Evolutionary conservation across 2,888 invertebrate species (phyloP), one percentile per base, ranked within the genome.

Genomic region (Sisyra terminalis): DNA sequence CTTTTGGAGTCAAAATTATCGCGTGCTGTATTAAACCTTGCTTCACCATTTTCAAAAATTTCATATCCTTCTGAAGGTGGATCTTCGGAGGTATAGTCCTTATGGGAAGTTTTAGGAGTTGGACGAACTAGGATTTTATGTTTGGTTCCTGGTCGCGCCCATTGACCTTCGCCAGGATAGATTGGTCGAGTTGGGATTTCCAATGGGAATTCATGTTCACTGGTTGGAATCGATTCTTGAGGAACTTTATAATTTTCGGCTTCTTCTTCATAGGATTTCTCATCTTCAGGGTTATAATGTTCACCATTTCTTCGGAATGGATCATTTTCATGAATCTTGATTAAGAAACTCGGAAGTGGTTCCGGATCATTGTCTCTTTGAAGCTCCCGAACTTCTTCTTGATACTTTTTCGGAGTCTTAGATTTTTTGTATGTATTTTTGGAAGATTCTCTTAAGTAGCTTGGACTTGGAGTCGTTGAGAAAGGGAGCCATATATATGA

Each of bases 61-160:
- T 73, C 71, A 46, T 66, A 65, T 3, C 73, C 73, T 44, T 71
- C 70, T 42, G 67, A 63, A 18, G 55, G 56, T 44, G 65, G 61
- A 7, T 53, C 46, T 13, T 50, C 58, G 37, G 54, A 53, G 50
- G 60, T 29, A 3, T 40, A 56, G 42, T 51, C 46, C 8, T 40
- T 17, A 32, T 11, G 6, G 16, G 16, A 9, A 2, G 13, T 10
- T 35, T 42, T n/a, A 29, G 24, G 13, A 4, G 14, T 7, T 15
- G 43, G 43, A 6, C 37, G 43, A 3, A 24, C 45, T 45, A 51
- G 57, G 1, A 60, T 58, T 35, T 46, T 49, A 44, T 61, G 56
- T 44, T 54, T 60, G 11, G 47, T n/a, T 3, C 58, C 59, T 11
- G 47, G 52, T 45, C 53, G 54, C 0, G 61, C 59, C 61, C 63